These are phyloP conservation scores for Lanius collurio DNA, from an alignment of 2,113 vertebrate species.

Conservation along the genomic window DNA sequence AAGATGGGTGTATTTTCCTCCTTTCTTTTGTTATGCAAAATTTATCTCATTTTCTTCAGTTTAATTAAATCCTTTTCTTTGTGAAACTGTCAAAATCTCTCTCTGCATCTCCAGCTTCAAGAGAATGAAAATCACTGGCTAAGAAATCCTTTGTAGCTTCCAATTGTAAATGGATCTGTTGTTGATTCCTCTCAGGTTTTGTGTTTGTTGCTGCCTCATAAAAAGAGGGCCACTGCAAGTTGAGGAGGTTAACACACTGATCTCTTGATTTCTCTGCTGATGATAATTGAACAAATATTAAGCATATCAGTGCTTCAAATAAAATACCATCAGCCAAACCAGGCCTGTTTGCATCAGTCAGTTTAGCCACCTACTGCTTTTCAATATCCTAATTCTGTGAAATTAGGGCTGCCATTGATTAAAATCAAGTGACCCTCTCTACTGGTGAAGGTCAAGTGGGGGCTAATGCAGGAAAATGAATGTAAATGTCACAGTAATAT, in stretches of 20 bases:
- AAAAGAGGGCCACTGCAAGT: background rate
- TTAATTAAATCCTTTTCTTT: conserved; percentile 51
- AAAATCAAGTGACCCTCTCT: conserved; percentile 27
- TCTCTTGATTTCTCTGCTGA: conserved; percentile 32
- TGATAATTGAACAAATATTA: conserved; percentile 54
- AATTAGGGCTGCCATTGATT: conserved; percentile 27
- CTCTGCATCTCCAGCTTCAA: conserved; percentile 22
- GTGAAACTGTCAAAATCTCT: conserved; percentile 26
- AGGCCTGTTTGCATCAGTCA: conserved; percentile 26
- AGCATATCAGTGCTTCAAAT: conserved; percentile 37
- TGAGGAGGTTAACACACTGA: background rate
- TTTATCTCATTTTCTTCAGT: conserved; percentile 51
- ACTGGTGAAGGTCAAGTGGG: conserved; percentile 24
- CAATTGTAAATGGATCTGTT: background rate
- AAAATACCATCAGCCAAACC: conserved; percentile 19
- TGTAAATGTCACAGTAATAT: background rate
- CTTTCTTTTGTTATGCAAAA: conserved; percentile 37
- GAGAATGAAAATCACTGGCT: conserved; percentile 23
- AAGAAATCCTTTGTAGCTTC: conserved; percentile 11
- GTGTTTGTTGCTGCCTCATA: background rate
- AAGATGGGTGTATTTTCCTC: background rate
- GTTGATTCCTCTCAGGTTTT: background rate
- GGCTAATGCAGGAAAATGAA: background rate
- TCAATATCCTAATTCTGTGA: background rate
- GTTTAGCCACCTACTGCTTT: conserved; percentile 34